A percentile compares a stretch with the other conserved stretches of the same genome.
These are phyloP conservation scores for Hemitrygon akajei DNA, from an alignment of 2,797 vertebrate species.

Conservation along the genomic window DNA sequence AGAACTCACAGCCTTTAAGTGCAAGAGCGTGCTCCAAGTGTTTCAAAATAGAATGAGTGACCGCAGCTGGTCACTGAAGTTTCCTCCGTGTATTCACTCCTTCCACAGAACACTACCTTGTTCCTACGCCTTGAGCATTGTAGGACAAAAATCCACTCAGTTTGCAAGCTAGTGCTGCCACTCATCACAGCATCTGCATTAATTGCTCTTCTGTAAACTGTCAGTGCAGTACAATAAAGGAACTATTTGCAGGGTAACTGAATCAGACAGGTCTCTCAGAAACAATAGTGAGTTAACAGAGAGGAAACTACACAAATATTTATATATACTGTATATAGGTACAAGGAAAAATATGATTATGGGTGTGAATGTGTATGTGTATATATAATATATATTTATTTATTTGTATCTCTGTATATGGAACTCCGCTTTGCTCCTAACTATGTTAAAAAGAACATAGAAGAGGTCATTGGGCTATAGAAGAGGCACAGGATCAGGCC, in stretches of 20 bases:
- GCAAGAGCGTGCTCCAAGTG: conserved; percentile 5
- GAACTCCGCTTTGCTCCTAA: background rate
- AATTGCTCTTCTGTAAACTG: background rate
- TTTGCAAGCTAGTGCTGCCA: background rate
- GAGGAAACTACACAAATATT: background rate
- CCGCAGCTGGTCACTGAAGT: background rate
- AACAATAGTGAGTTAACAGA: background rate
- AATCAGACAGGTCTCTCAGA: background rate
- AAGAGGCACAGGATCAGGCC: too few species aligned
- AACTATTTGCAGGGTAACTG: background rate
- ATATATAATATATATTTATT: too few species aligned
- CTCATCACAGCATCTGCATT: background rate
- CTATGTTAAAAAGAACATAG: too few species aligned
- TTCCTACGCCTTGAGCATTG: background rate
- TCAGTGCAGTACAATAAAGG: background rate
- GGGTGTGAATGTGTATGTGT: background rate
- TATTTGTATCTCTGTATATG: too few species aligned
- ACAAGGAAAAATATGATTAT: background rate
- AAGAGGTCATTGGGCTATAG: too few species aligned
- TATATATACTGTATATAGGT: background rate
- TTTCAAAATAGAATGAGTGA: background rate
- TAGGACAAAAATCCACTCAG: background rate
- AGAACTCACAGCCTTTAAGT: background rate
- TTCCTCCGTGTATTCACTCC: background rate
- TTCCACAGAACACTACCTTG: conserved; percentile 14